A percentile compares a stretch with the other conserved stretches of the same genome.
Evolutionary conservation across 1,140 invertebrate species (phyloP).

Genomic region (Ceratosolen solmsi): DNA sequence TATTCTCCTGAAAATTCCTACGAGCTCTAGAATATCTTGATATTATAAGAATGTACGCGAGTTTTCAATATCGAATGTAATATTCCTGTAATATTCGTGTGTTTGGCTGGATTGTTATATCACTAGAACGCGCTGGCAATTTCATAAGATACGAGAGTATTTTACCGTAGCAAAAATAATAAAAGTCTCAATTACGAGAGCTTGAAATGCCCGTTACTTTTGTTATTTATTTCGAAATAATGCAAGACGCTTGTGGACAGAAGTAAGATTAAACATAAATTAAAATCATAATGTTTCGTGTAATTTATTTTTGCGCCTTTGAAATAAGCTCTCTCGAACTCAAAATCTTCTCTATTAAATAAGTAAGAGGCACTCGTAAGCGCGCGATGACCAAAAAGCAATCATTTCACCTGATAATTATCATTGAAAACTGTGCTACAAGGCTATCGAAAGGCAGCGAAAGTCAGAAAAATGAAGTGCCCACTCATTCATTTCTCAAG

Average conservation of each 20-base stretch:
- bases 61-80: neutral
- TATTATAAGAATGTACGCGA: neutral
- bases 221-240: neutral
- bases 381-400: neutral
- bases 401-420: slow-evolving; percentile 27
- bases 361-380: neutral
- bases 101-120: neutral
- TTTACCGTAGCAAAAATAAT: neutral
- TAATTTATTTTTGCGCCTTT: neutral
- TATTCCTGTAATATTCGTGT: neutral
- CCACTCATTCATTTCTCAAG: slow-evolving; percentile 3
- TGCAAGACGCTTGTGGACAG: neutral
- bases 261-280: slow-evolving; percentile 13
- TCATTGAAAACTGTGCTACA: slow-evolving; percentile 25
- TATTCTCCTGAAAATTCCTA: no score
- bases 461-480: slow-evolving; percentile 28
- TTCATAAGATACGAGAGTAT: neutral
- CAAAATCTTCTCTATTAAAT: neutral
- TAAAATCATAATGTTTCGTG: neutral
- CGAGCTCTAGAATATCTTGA: neutral
- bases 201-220: neutral
- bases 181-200: neutral
- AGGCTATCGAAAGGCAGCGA: slow-evolving; percentile 32
- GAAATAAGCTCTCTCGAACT: neutral
- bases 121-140: neutral